phyloP scores from a whole-genome alignment of 2,113 vertebrate species.

The Eulemur rufifrons region DNA sequence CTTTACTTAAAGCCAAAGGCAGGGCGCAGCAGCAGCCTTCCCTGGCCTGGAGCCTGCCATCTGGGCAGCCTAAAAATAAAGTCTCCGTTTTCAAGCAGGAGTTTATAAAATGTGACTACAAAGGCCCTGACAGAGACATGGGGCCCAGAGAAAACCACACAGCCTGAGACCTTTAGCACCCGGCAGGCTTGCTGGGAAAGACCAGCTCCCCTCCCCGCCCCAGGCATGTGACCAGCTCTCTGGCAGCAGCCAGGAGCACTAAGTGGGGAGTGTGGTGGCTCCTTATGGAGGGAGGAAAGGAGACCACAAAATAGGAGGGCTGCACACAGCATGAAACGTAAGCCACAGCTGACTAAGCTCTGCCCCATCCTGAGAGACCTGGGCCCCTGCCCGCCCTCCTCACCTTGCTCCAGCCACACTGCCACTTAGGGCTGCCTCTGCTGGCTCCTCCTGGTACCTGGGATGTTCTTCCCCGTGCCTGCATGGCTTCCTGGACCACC shows the following conservation, averaged over 20 bases:
- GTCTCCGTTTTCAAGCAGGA: neutral
- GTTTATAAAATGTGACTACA: neutral
- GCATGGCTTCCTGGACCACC: neutral
- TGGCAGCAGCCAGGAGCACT: neutral
- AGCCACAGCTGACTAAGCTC: neutral
- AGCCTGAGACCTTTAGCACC: neutral
- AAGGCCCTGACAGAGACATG: neutral
- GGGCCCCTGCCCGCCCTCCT: neutral
- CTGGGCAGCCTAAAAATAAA: neutral
- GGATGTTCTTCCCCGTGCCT: neutral
- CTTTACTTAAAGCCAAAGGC: neutral
- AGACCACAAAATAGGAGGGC: neutral
- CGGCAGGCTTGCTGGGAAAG: neutral
- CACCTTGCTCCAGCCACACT: neutral
- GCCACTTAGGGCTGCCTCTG: neutral
- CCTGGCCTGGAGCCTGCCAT: neutral
- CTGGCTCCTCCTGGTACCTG: neutral
- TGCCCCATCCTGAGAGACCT: accelerated
- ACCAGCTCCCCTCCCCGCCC: neutral
- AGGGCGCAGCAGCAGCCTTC: neutral
- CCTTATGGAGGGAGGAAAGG: neutral
- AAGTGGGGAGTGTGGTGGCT: neutral
- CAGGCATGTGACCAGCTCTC: neutral
- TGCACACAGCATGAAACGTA: accelerated
- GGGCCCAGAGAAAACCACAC: accelerated